phyloP scores from a whole-genome alignment of 1,140 invertebrate genomes.

The Eumaeus atala region DNA sequence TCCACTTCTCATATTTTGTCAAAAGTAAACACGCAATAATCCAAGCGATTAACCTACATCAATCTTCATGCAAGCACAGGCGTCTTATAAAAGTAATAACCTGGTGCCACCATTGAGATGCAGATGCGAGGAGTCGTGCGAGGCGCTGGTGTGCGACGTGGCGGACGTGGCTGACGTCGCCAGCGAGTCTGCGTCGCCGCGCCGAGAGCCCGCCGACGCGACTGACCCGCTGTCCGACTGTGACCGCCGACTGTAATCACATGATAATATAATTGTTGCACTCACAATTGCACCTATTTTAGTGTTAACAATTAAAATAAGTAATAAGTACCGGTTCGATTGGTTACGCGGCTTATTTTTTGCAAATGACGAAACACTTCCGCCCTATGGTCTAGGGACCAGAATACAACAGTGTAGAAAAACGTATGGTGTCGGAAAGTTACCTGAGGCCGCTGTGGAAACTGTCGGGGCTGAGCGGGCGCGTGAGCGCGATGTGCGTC shows the following conservation, averaged over 20 bases:
- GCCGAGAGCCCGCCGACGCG: conserved; percentile 46
- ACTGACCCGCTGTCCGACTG: conserved; percentile 70
- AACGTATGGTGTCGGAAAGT: no score
- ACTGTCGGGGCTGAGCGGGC: conserved; percentile 51
- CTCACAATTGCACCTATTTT: no score
- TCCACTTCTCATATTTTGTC: no score
- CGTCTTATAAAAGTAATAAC: conserved; percentile 18
- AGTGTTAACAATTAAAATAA: no score
- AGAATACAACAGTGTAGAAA: no score
- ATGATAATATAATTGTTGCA: background rate
- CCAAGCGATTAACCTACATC: no score
- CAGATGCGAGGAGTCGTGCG: conserved; percentile 76
- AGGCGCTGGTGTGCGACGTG: conserved; percentile 60
- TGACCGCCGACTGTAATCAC: conserved; percentile 35
- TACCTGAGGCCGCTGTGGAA: conserved; percentile 29
- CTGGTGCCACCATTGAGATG: conserved; percentile 40
- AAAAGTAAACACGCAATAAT: no score
- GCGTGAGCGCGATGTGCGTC: conserved; percentile 46
- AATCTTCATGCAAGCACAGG: no score
- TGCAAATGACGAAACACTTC: no score
- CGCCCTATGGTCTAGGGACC: no score
- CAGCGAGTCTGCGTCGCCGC: conserved; percentile 87
- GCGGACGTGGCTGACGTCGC: conserved; percentile 75
- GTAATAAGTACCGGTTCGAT: no score
- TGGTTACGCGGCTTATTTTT: no score